A percentile compares a stretch with the other conserved stretches of the same genome.
These are phyloP conservation scores for Numida meleagris DNA, from an alignment of 2,113 vertebrate species.

Conservation along the genomic window DNA sequence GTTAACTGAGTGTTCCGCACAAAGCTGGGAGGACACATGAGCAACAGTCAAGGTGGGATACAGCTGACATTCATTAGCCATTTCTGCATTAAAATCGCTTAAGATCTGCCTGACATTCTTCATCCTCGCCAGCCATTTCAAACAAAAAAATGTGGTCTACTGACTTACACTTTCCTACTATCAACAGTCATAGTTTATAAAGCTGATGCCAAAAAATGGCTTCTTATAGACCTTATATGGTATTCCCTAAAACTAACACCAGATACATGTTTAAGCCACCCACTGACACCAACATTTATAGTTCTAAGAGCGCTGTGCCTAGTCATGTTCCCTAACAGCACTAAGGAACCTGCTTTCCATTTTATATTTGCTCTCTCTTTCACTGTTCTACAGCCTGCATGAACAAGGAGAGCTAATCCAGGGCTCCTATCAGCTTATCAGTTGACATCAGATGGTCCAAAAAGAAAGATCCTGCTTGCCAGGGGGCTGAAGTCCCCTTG, in stretches of 20 bases:
- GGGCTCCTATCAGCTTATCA: not conserved
- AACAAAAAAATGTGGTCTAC: not conserved
- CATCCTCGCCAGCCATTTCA: not conserved
- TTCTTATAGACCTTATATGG: constrained; percentile 4
- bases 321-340: not conserved
- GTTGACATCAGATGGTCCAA: not conserved
- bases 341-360: not conserved
- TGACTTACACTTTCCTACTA: not conserved
- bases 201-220: constrained; percentile 19
- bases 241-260: not conserved
- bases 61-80: not conserved
- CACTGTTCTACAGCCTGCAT: not conserved
- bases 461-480: not conserved
- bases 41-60: not conserved
- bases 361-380: not conserved
- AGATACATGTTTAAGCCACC: not conserved
- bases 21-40: not conserved
- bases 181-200: not conserved
- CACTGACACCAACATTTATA: not conserved
- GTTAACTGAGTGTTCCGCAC: not conserved
- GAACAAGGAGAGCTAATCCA: not conserved
- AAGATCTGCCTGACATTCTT: not conserved
- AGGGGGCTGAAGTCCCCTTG: not conserved
- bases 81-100: not conserved
- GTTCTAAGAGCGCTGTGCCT: not conserved